Evolutionary conservation across 1,140 invertebrate species (phyloP), one percentile per base, ranked within the genome.

Genomic region (Caenorhabditis tropicalis): DNA sequence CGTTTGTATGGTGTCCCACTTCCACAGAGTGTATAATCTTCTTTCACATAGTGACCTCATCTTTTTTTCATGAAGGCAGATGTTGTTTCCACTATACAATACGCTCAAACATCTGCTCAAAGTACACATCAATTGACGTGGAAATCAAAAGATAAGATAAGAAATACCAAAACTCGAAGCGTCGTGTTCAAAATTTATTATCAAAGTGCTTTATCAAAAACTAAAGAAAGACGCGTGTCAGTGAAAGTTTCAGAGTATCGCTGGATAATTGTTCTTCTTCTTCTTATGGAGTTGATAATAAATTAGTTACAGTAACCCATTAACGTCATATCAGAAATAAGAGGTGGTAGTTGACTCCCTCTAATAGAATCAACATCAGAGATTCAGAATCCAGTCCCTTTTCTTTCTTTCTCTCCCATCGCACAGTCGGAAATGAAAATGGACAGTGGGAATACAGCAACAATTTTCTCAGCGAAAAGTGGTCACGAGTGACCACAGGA

Each of bases 351-450:
- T 56, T 27, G 21, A 56, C 24, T 56, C 48, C 53, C 21, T n/a
- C 58, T 65, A 65, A 65, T 65, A 65, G 58, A 65, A 65, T 65
- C 58, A 65, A 65, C 29, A 31, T 65, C 31, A 65, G 58, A 43
- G 39, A 43, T 6, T 65, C 65, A 43, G 65, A 74, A 74, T 74
- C 36, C 65, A 74, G 36, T 74, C 65, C 58, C 29, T 10, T 27
- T 24, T 51, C 6, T 29, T 58, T 27, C 43, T 51, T 51, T n/a
- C 49, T n/a, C n/a, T n/a, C n/a, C n/a, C n/a, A n/a, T n/a, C n/a
- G n/a, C 9, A 24, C 53, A 56, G 19, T 43, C 36, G 33, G 33
- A 39, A 74, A 74, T 74, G 36, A 29, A 74, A 74, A 74, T 65
- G 36, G 65, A 56, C 29, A 58, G 27, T 31, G 24, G 24, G 39